Conservation (phyloP, 2,113 vertebrate species). For the Etheostoma spectabile region DNA sequence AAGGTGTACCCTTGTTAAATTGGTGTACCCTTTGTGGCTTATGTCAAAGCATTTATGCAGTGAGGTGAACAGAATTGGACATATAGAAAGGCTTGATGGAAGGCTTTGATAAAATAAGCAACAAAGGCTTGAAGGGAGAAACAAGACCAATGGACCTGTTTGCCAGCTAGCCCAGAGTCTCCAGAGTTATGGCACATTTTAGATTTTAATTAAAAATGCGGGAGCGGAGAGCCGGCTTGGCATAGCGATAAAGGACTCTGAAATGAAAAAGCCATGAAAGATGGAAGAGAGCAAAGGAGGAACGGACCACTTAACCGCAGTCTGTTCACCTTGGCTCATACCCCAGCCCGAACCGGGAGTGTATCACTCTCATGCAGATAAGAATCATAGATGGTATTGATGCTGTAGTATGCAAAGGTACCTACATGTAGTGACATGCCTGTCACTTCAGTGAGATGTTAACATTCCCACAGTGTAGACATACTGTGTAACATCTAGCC, state of each 20-base stretch:
- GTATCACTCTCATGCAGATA: slow-evolving; percentile 66
- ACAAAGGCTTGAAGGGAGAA: slow-evolving; percentile 56
- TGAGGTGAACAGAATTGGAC: slow-evolving; percentile 58
- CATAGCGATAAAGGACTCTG: slow-evolving; percentile 73
- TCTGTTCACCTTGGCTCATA: slow-evolving; percentile 56
- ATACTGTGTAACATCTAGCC: slow-evolving; percentile 16
- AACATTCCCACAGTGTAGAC: slow-evolving; percentile 30
- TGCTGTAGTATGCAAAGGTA: slow-evolving; percentile 36
- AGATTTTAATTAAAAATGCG: slow-evolving; percentile 82
- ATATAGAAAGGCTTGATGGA: slow-evolving; percentile 59
- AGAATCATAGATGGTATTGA: slow-evolving; percentile 66
- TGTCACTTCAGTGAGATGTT: slow-evolving; percentile 50
- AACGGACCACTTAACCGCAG: slow-evolving; percentile 58
- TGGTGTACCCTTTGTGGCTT: slow-evolving; percentile 46
- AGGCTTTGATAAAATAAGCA: slow-evolving; percentile 63
- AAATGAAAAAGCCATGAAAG: slow-evolving; percentile 80
- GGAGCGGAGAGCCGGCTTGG: slow-evolving; percentile 64
- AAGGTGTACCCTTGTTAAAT: slow-evolving; percentile 54
- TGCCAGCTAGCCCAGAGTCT: slow-evolving; percentile 71
- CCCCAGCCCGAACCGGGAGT: slow-evolving; percentile 53
- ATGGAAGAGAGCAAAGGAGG: slow-evolving; percentile 67
- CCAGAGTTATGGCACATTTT: slow-evolving; percentile 76
- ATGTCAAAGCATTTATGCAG: slow-evolving; percentile 54
- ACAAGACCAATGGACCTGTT: slow-evolving; percentile 62
- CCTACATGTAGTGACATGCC: slow-evolving; percentile 58